Evolutionary conservation across 37 sponge, comb jelly and placozoan genomes (phyloP), one percentile per base, ranked within the genome.

Genomic region (Spongilla lacustris): DNA sequence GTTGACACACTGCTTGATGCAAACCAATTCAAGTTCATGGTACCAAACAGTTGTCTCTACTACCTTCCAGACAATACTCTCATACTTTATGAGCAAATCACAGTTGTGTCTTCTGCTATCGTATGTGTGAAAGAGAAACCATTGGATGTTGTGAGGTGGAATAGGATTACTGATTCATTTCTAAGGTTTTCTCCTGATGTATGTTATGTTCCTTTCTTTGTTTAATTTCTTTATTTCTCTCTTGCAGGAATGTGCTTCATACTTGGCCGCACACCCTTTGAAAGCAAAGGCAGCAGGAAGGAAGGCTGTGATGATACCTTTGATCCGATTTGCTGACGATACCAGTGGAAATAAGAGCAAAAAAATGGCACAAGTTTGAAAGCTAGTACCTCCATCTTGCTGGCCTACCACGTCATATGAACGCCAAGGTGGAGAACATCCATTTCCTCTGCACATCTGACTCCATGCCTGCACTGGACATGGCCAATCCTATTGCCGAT

Each of bases 361-460:
- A 66, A n/a, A 85, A 85, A 21, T 90, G 90, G 90, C 80, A 90
- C 50, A 81, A 81, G 28, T 90, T 90, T 81, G 82, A 90, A 69
- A 50, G 33, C 46, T 90, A 86, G 90, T 90, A 82, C 34, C 10
- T 85, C 26, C 68, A 38, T 14, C 66, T 90, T 49, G 90, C 81
- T n/a, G 81, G 90, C 23, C 81, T 90, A 21, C 77, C 90, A 46
- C 68, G 70, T 17, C 6, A 37, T 24, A 32, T 74, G 28, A 79
- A 85, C 73, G 23, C 69, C 13, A 80, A 85, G 71, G 19, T 85
- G 28, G 38, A 80, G 17, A 90, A 85, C 58, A 80, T 90, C 27
- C 76, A 85, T 46, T 81, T 90, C 30, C 36, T 90, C 48, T 22
- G 50, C 24, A 85, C 77, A 76, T 90, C 82, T 22, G 85, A 90